Percentiles rank a stretch among this genome's conserved stretches.
Evolutionary conservation across 2,797 vertebrate genomes (phyloP).

Genomic region (Pseudochromis fuscus): DNA sequence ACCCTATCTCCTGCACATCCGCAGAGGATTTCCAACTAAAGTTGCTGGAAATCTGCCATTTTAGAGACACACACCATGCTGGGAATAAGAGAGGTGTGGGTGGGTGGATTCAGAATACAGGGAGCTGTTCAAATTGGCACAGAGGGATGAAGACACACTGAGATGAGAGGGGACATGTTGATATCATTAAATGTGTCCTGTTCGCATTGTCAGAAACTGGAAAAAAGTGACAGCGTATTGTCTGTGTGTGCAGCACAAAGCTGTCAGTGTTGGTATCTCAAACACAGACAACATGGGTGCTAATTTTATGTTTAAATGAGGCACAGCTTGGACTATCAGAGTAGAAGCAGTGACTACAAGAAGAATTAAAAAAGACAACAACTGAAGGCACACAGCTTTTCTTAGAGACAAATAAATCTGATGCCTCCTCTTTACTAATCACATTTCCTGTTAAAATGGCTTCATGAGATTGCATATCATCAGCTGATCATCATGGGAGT

Average conservation of each 20-base stretch:
- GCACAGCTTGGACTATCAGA: constrained; percentile 13
- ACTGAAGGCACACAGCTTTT: constrained; percentile 9
- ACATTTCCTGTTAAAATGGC: not conserved
- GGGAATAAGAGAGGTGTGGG: constrained; percentile 50
- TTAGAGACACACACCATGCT: constrained; percentile 56
- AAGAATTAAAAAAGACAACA: constrained; percentile 17
- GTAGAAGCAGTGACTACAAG: constrained; percentile 2
- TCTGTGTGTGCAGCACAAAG: constrained; percentile 50
- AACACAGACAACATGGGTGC: not conserved
- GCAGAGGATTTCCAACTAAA: constrained; percentile 48
- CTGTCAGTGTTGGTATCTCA: constrained; percentile 36
- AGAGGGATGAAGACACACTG: constrained; percentile 32
- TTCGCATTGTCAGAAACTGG: constrained; percentile 45
- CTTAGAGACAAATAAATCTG: not conserved
- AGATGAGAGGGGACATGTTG: constrained; percentile 50
- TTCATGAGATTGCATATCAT: not conserved
- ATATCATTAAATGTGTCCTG: constrained; percentile 50
- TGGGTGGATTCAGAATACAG: constrained; percentile 22
- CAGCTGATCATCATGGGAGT: not conserved
- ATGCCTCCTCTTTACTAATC: too few relatives aligned
- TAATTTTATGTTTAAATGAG: constrained; percentile 28
- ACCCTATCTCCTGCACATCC: constrained; percentile 42
- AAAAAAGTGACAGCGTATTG: constrained; percentile 35
- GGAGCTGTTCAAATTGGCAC: constrained; percentile 30
- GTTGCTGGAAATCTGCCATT: constrained; percentile 53